These are phyloP conservation scores for Xyrauchen texanus DNA, from an alignment of 2,113 vertebrate species.

Conservation along the genomic window DNA sequence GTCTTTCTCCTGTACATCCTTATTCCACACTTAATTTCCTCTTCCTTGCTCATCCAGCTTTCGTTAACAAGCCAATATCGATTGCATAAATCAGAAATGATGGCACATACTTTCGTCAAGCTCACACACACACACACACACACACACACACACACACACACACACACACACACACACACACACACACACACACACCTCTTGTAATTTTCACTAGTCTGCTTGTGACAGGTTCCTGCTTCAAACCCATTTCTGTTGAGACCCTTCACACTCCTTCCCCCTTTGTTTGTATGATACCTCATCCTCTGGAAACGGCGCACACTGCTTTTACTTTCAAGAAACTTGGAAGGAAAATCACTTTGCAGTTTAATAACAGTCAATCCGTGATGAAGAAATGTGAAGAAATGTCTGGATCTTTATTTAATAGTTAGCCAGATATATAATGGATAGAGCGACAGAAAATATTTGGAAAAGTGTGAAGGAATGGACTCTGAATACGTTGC, in stretches of 20 bases:
- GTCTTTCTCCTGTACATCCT: constrained; percentile 54
- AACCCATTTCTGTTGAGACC: constrained; percentile 20
- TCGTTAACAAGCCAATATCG: background rate
- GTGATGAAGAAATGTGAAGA: background rate
- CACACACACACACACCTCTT: background rate
- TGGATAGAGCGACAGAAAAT: background rate
- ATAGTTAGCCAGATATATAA: background rate
- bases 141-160: too few relatives aligned
- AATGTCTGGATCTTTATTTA: background rate
- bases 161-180: too few relatives aligned
- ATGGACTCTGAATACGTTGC: background rate
- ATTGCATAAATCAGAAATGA: background rate
- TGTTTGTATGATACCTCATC: constrained; percentile 28
- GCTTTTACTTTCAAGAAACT: constrained; percentile 11
- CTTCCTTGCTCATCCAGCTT: too few relatives aligned
- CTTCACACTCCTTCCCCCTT: constrained; percentile 7
- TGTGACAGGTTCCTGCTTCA: background rate
- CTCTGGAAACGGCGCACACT: constrained; percentile 19
- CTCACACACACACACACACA: too few relatives aligned
- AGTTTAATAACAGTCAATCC: background rate
- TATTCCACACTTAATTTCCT: background rate
- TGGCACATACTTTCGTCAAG: background rate
- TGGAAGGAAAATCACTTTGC: constrained; percentile 17
- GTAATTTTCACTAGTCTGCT: constrained; percentile 21
- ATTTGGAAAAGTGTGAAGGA: background rate